Percentiles rank a stretch among this genome's conserved stretches.
phyloP scores from a whole-genome alignment of 2,888 invertebrate genomes.

The Tolmerus cingulatus region DNA sequence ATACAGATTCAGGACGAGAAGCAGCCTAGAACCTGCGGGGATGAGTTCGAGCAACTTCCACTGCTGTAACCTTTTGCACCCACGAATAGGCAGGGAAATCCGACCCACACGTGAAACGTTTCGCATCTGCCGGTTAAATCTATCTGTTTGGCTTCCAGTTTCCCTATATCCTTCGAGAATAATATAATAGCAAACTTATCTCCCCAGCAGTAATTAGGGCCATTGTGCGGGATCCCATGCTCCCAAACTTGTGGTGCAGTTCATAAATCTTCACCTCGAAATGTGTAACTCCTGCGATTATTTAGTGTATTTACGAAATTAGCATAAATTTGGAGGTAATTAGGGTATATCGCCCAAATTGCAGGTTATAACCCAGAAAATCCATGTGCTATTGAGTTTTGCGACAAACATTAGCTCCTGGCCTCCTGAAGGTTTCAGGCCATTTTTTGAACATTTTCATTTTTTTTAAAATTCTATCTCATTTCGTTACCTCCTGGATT shows the following conservation, averaged over 20 bases:
- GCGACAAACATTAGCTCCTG: neutral
- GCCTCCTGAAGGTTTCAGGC: neutral
- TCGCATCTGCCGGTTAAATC: neutral
- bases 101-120: neutral
- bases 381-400: neutral
- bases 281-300: neutral
- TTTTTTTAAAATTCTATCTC: neutral
- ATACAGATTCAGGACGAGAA: neutral
- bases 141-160: slow-evolving; percentile 2
- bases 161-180: neutral
- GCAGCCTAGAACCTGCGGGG: neutral
- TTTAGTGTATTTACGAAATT: neutral
- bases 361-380: neutral
- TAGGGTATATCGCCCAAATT: neutral
- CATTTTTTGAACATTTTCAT: neutral
- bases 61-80: neutral
- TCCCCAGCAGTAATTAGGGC: neutral
- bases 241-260: neutral
- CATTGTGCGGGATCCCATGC: neutral
- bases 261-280: neutral
- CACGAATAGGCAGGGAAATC: neutral
- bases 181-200: neutral
- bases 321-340: slow-evolving; percentile 2
- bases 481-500: neutral
- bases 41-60: neutral